These are phyloP conservation scores for Zoanthus solanderi DNA, from an alignment of 92 coral and sea anemone species.

Conservation along the genomic window DNA sequence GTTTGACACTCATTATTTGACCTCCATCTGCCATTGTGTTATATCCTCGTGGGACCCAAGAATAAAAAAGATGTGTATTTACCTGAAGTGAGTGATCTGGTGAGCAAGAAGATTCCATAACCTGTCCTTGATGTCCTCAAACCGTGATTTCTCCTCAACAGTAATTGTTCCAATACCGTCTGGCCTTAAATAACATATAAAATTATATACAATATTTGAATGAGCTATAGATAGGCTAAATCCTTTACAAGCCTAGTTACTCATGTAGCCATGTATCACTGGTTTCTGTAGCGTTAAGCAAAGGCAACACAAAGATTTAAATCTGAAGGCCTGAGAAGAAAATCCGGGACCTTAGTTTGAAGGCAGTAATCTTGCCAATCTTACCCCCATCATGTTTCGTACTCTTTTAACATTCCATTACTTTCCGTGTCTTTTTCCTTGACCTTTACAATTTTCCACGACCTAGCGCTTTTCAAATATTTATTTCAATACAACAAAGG, in stretches of 20 bases:
- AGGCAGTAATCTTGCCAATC: not conserved
- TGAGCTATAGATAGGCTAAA: no score
- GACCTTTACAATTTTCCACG: no score
- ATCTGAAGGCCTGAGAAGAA: not conserved
- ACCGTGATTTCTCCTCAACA: slow-evolving; percentile 80
- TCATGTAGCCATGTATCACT: no score
- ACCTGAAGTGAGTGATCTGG: slow-evolving; percentile 96
- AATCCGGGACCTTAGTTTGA: not conserved
- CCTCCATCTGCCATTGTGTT: no score
- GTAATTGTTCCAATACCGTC: slow-evolving; percentile 97
- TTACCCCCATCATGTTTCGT: not conserved
- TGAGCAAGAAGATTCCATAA: slow-evolving; percentile 92
- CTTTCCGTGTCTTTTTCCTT: no score
- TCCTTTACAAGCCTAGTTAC: no score
- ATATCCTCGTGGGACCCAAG: no score
- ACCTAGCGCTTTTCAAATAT: no score
- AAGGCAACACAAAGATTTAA: not conserved
- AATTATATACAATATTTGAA: no score
- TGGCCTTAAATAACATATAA: slow-evolving; percentile 65
- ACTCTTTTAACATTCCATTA: not conserved
- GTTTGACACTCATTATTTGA: no score
- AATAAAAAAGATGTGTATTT: not conserved
- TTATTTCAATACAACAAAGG: no score
- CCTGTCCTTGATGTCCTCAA: slow-evolving; percentile 94
- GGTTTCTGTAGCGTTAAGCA: not conserved